Evolutionary conservation across 1,140 invertebrate species (phyloP).

Genomic region (Euglossa dilemma): DNA sequence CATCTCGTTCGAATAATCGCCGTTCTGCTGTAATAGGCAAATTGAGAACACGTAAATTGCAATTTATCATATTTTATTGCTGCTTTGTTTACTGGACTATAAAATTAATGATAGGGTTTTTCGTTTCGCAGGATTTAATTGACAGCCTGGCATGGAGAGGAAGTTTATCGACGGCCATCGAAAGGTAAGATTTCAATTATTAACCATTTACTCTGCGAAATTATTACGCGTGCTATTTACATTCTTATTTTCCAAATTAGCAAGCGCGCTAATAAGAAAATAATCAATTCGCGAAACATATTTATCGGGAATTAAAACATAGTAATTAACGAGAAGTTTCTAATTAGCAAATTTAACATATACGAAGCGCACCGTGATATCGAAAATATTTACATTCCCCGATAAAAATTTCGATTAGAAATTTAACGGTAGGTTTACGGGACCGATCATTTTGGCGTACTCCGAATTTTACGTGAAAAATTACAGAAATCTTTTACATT

Average conservation of each 20-base stretch:
- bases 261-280: not conserved
- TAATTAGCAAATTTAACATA: not conserved
- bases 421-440: too few species aligned
- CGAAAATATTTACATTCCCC: too few species aligned
- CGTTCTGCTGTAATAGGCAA: not conserved
- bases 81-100: not conserved
- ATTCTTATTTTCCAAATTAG: not conserved
- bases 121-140: not conserved
- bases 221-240: not conserved
- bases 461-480: too few species aligned
- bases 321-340: not conserved
- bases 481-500: too few species aligned
- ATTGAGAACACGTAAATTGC: not conserved
- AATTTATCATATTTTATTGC: not conserved
- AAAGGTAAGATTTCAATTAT: conserved; percentile 1
- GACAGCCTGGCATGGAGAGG: not conserved
- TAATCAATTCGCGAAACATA: not conserved
- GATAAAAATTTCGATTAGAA: too few species aligned
- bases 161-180: not conserved
- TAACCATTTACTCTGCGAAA: not conserved
- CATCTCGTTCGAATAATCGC: not conserved
- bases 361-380: too few species aligned
- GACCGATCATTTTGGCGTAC: too few species aligned
- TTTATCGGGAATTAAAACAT: not conserved
- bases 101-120: not conserved